These are phyloP conservation scores for Ophthalmolycus amberensis DNA, from an alignment of 2,113 vertebrate species.

Conservation along the genomic window DNA sequence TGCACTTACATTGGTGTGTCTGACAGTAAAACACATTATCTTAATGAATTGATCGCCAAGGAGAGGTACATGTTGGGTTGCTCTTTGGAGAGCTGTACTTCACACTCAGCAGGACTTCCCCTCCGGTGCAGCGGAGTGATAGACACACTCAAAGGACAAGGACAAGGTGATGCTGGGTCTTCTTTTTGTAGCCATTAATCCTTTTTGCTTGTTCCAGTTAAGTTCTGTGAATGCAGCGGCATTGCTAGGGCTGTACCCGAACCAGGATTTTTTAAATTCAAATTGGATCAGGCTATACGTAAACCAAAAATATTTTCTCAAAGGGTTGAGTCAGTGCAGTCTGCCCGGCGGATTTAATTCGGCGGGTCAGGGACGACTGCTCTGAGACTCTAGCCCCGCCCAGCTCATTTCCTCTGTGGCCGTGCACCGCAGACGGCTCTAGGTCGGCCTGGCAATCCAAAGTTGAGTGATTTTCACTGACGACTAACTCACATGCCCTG, in stretches of 20 bases:
- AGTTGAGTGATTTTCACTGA: background rate
- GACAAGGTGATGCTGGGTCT: background rate
- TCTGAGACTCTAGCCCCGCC: too few relatives aligned
- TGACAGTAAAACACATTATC: constrained; percentile 61
- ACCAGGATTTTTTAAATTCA: too few relatives aligned
- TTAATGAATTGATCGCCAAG: constrained; percentile 60
- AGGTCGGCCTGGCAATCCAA: background rate
- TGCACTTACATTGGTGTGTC: constrained; percentile 48
- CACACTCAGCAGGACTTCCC: constrained; percentile 19
- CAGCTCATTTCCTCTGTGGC: background rate
- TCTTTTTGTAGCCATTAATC: background rate
- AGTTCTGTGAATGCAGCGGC: background rate
- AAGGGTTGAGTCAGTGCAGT: background rate
- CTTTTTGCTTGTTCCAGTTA: background rate
- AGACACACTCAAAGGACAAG: background rate
- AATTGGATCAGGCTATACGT: too few relatives aligned
- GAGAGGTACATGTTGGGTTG: constrained; percentile 41
- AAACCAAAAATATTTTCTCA: too few relatives aligned
- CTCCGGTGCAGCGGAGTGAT: constrained; percentile 13
- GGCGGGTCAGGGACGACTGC: too few relatives aligned
- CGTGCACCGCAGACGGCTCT: background rate
- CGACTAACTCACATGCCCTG: background rate
- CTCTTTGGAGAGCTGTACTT: constrained; percentile 39
- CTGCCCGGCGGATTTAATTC: background rate
- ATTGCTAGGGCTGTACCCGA: too few relatives aligned